Base-by-base conservation (phyloP, 2,113 vertebrate genomes). In the Scopus umbretta region DNA sequence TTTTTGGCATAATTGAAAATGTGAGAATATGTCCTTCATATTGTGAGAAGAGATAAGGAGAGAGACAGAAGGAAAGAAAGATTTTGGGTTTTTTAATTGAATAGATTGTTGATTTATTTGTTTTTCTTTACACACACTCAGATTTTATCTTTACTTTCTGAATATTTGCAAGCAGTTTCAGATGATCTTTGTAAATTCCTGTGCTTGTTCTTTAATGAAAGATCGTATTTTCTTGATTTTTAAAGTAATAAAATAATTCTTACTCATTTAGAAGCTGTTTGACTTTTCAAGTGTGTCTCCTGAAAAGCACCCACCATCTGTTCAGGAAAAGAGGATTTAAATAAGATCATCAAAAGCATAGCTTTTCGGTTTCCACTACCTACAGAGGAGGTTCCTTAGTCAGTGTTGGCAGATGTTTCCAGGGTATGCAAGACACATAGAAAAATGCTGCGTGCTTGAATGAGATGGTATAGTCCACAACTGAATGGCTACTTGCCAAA, bases 41-140 rank as follows among this genome's bases (percentile, higher is more conserved):
- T 2, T 52, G 7, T 43, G 6, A 61, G 12, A 25, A 59, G 11
- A 72, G 16, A 42, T 42, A 63, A 29, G 11, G 7, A 88, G 10
- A 43, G 32, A 59, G 26, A 56, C 4, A 29, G 10, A 86, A 65
- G 8, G 6, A 59, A 68, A 47, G 58, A 42, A 43, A 55, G 6
- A 4, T 10, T 45, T 40, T 9, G 6, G 1, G 0, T 10, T 34
- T 56, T 70, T 43, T 2, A 11, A 42, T 16, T 49, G 34, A 80
- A 38, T 19, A 87, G 2, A 23, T 43, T n/a, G 18, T 36, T 49
- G 7, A n/a, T 78, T 49, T 73, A 49, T 52, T 56, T 59, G 3
- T 58, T 65, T 36, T 36, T 56, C 17, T n/a, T 59, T 22, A 49
- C 50, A 18, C 80, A 30, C 6, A 11, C 8, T 67, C 4, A 38